Evolutionary conservation across 2,113 vertebrate genomes (phyloP), one percentile per base, ranked within the genome.

Genomic region (Strix uralensis): DNA sequence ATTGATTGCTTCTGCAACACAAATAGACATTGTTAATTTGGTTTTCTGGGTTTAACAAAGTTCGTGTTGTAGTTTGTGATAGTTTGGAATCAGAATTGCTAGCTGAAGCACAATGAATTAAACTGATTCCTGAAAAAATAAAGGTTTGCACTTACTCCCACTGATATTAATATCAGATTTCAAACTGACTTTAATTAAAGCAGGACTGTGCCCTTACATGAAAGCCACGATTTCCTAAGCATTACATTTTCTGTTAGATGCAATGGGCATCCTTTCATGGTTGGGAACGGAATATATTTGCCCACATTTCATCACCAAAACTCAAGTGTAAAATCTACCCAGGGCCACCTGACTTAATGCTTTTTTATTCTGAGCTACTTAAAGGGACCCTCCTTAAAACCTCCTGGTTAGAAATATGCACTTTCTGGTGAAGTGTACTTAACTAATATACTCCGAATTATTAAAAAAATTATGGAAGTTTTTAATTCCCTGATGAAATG

Each of bases 401-500:
- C 66, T 96, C 19, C n/a, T 81, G 27, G 30, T 73, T 80, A 58
- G n/a, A 89, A 93, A 75, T 36, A 61, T 1, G 1, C 15, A 59
- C 1, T 6, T 78, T 74, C 51, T 74, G 57, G n/a, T 89, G 73
- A 86, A 81, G 49, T 52, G 30, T 57, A 67, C 32, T 95, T 88
- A 70, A 91, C n/a, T 85, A 85, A 87, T 85, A 49, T 15, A 46
- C 23, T 69, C 29, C 61, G 13, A 75, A 69, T 80, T 94, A 85
- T 89, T 84, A 21, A 57, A 81, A 90, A 82, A 85, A 86, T 4
- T 7, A 26, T 21, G 30, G 19, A 81, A 79, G 9, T 38, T 95
- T 92, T 88, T 92, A 94, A 84, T 92, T 93, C 81, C 69, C n/a
- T 66, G 25, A 47, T 85, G 79, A 84, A 87, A 92, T 54, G 36